Evolutionary conservation across 2,888 invertebrate genomes (phyloP), one percentile per base, ranked within the genome.

Genomic region (Acronicta aceris): DNA sequence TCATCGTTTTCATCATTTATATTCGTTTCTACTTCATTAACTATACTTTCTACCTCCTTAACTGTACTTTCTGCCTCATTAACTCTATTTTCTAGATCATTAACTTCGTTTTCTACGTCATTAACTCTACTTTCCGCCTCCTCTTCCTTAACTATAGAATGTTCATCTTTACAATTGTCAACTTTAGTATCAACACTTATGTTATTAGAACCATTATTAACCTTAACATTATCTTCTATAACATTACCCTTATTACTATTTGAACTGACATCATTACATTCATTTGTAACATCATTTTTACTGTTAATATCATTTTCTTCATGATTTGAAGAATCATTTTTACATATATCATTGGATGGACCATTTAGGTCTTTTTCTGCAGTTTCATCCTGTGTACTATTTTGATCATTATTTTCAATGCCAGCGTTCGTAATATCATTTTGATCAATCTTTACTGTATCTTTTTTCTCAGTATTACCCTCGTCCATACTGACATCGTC

Each of bases 151-250:
- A 13, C n/a, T 12, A 16, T n/a, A 30, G 36, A 17, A 40, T 17
- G 27, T 12, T 15, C 48, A 1, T 33, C 16, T 55, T 59, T 52
- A 40, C 38, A 25, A 33, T 25, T 33, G 1, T 33, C 0, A 12
- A 48, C 51, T 0, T 10, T 42, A 5, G 53, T 57, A 25, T 67
- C 43, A 36, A 50, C 38, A 13, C 45, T 64, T 43, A 53, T 9
- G 55, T 58, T 69, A 27, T 57, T 33, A 71, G 17, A 40, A 73
- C 59, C 38, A 27, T 63, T 50, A 36, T 69, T 74, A 47, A 50
- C 38, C 21, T 12, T 45, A 47, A 17, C 9, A n/a, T 47, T 58
- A 41, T 27, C 15, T 5, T 38, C 46, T 68, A 30, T 12, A 7
- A 6, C 6, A 5, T 38, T 38, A n/a, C 5, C n/a, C n/a, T n/a